These are phyloP conservation scores for Lepus timidus DNA, from an alignment of 2,113 vertebrate species.

Conservation along the genomic window DNA sequence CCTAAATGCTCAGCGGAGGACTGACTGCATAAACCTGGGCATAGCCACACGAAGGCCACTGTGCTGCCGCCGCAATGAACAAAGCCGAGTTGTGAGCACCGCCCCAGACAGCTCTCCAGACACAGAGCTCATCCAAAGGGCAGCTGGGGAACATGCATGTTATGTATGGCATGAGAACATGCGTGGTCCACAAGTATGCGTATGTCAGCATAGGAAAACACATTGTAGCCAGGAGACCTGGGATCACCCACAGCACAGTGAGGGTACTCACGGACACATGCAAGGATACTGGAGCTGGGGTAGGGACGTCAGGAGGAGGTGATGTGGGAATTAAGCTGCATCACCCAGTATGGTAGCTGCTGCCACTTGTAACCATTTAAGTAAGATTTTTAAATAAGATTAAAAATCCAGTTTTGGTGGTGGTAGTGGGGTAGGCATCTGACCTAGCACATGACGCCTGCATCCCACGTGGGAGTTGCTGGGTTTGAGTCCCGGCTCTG, in stretches of 20 bases:
- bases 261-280: too few species aligned
- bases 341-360: neutral
- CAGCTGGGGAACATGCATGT: too few species aligned
- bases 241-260: neutral
- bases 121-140: neutral
- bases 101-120: neutral
- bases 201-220: neutral
- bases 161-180: fast-evolving
- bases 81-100: neutral
- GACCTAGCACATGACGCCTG: too few species aligned
- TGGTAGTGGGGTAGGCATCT: too few species aligned
- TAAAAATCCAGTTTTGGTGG: neutral
- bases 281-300: neutral
- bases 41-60: neutral
- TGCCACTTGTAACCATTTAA: neutral
- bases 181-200: too few species aligned
- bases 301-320: neutral
- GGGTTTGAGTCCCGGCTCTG: too few species aligned
- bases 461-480: too few species aligned
- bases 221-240: neutral
- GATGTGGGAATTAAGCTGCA: neutral
- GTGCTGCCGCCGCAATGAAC: neutral
- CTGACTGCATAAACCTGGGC: neutral
- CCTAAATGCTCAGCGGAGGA: neutral
- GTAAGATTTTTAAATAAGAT: neutral